Conservation (phyloP, 2,797 vertebrate species). For the Pteronotus mesoamericanus region DNA sequence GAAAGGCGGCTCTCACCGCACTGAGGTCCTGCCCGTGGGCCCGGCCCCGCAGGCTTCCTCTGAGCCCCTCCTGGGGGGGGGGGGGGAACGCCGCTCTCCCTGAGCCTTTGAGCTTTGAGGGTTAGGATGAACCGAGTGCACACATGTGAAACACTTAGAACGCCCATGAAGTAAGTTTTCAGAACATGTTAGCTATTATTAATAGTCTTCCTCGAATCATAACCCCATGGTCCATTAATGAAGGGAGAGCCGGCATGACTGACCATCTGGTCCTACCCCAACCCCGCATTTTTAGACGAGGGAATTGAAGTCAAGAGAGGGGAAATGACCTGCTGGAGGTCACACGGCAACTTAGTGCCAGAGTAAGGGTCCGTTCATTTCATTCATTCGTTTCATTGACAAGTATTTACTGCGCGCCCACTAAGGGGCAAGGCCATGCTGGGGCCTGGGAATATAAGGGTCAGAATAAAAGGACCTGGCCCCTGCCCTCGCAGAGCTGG, state of each 20-base stretch:
- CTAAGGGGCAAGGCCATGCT: not conserved
- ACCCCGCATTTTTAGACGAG: not conserved
- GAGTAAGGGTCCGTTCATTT: not conserved
- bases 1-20: conserved; percentile 72
- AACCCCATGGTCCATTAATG: not conserved
- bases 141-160: not conserved
- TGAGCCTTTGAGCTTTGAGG: not conserved
- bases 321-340: not conserved
- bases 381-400: not conserved
- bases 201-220: not conserved
- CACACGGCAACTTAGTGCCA: not conserved
- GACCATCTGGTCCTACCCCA: not conserved
- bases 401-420: not conserved
- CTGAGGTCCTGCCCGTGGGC: not conserved
- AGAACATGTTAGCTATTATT: not conserved
- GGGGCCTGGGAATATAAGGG: not conserved
- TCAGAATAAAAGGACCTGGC: not conserved
- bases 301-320: not conserved
- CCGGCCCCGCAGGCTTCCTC: not conserved
- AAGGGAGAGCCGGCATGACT: not conserved
- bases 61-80: not conserved
- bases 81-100: not conserved
- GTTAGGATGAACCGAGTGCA: not conserved
- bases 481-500: not conserved
- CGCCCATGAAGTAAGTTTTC: not conserved